Evolutionary conservation across 1,140 invertebrate species (phyloP).

Genomic region (Caenorhabditis briggsae): DNA sequence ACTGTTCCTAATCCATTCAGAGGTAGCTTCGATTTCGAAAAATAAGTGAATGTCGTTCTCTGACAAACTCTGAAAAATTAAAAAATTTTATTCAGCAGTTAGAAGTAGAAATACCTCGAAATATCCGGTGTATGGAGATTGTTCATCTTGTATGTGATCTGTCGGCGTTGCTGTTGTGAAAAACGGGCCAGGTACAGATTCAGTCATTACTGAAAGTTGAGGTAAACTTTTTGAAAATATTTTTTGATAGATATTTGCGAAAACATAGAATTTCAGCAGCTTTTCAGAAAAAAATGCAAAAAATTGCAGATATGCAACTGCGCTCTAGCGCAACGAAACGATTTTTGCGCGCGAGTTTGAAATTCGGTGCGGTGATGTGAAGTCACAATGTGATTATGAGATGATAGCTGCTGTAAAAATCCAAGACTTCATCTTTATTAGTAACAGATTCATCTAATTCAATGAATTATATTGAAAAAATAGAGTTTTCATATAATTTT

Average conservation of each 20-base stretch:
- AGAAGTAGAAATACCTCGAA: not conserved
- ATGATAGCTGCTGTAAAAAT: no score
- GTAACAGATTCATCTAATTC: no score
- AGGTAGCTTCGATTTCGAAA: slow-evolving; percentile 22
- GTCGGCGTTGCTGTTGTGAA: slow-evolving; percentile 37
- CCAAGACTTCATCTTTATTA: no score
- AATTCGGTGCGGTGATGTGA: no score
- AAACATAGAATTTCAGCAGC: not conserved
- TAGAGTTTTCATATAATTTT: no score
- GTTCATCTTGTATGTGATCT: slow-evolving; percentile 8
- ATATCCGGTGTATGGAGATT: not conserved
- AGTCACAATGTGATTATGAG: no score
- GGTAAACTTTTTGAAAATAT: no score
- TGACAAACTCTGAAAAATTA: not conserved
- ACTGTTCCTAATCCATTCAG: slow-evolving; percentile 25
- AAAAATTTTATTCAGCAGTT: not conserved
- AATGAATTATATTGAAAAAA: no score
- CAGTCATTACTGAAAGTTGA: slow-evolving; percentile 10
- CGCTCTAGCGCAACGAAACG: no score
- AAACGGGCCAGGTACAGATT: slow-evolving; percentile 10
- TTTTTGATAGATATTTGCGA: no score
- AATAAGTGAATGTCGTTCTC: slow-evolving; percentile 10
- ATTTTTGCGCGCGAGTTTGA: no score
- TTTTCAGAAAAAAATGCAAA: not conserved
- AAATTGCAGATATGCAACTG: no score